A percentile compares a stretch with the other conserved stretches of the same genome.
These are phyloP conservation scores for Aleadryas rufinucha DNA, from an alignment of 2,113 vertebrate genomes.

Conservation along the genomic window DNA sequence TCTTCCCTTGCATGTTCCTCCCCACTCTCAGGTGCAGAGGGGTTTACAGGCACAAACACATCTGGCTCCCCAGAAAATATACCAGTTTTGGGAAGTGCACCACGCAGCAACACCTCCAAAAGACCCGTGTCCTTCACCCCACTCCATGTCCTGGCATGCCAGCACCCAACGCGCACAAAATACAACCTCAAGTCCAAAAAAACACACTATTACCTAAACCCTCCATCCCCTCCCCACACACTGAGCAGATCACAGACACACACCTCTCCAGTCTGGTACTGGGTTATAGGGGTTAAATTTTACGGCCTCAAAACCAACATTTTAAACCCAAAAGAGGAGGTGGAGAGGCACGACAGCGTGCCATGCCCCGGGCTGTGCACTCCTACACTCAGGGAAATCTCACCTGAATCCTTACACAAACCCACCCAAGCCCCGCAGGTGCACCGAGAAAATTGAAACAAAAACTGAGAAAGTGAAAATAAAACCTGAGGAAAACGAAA, in stretches of 20 bases:
- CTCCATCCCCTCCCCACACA: not conserved
- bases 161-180: not conserved
- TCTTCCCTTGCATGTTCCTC: not conserved
- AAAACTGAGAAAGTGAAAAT: not conserved
- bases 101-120: not conserved
- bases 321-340: not conserved
- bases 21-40: not conserved
- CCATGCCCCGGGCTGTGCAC: accelerated
- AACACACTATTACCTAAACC: not conserved
- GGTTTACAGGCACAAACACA: not conserved
- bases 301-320: not conserved
- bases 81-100: not conserved
- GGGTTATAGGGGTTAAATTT: not conserved
- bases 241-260: not conserved
- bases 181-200: not conserved
- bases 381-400: not conserved
- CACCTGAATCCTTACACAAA: not conserved
- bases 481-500: not conserved
- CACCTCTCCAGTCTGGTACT: not conserved
- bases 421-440: not conserved
- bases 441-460: not conserved
- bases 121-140: not conserved
- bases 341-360: accelerated
- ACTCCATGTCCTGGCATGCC: not conserved
- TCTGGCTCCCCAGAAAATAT: not conserved